Base-by-base conservation (phyloP, 2,797 vertebrate genomes). In the Coluber constrictor region DNA sequence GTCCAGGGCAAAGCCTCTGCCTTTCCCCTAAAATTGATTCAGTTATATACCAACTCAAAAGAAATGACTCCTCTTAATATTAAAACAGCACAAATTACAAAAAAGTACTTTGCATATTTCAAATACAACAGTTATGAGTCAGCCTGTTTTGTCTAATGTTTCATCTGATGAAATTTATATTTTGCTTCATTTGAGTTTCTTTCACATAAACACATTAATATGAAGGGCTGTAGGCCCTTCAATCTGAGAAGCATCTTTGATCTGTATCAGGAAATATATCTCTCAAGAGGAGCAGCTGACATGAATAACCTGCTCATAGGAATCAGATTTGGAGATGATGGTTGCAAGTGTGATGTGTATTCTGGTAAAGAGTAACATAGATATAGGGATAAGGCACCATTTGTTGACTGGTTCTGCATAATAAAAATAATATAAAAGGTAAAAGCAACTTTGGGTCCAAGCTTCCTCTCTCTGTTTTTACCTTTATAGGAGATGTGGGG, bases 51-150 rank as follows among this genome's bases (percentile, higher is more conserved):
- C 63, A 56, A 54, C 59, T 89, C 29, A 61, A 23, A 60, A 60
- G 54, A 83, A 89, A 61, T 59, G 37, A 18, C 23, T 43, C 18
- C 4, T 37, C 54, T 32, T 18, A 20, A 32, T 60, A 32, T 60
- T 27, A 18, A 10, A 59, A 66, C n/a, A 74, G 47, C 87, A 59
- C 55, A 57, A 88, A 88, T 92, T 60, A 54, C 90, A n/a, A 63
- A 94, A 94, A 92, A n/a, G 56, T 51, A 2, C 61, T 87, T 90
- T 59, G 10, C 93, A 92, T 92, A 94, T 51, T 32, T 89, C 32
- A 92, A 90, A 37, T 25, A 74, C n/a, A 74, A 18, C 6, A 32
- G 23, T 60, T 29, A 25, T 94, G 43, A 29, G 47, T 51, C 54
- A 43, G 83, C 66, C 86, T 92, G 94, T 63, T n/a, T 51, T 70